These are phyloP conservation scores for Chauna torquata DNA, from an alignment of 2,113 vertebrate species.

Conservation along the genomic window DNA sequence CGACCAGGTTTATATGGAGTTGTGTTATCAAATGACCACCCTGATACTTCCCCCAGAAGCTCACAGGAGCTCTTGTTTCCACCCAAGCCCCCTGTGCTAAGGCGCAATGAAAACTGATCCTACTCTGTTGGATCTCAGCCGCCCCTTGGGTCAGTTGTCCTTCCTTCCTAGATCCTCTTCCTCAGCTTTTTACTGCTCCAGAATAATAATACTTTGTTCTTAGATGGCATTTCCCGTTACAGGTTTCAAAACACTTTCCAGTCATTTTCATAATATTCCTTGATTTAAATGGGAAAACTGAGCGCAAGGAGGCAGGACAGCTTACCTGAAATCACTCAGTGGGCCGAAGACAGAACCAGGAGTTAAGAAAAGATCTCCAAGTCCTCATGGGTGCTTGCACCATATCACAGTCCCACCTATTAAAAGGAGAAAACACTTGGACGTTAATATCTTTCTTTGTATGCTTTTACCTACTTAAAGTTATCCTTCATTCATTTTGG, in stretches of 20 bases:
- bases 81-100: background rate
- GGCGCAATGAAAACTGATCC: background rate
- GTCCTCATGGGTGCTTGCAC: rapidly evolving
- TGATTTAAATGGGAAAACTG: background rate
- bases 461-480: background rate
- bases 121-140: background rate
- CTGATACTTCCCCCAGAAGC: background rate
- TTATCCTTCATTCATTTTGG: background rate
- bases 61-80: background rate
- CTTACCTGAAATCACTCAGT: background rate
- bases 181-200: background rate
- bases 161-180: background rate
- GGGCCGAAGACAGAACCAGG: background rate
- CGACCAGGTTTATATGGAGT: background rate
- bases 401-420: background rate
- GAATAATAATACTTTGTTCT: background rate
- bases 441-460: background rate
- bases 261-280: background rate
- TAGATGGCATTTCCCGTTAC: background rate
- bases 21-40: conserved; percentile 24
- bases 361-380: background rate
- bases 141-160: background rate
- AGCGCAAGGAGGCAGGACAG: background rate
- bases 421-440: background rate
- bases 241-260: background rate